Conservation (phyloP, 2,797 vertebrate genomes). For the Denticeps clupeoides region DNA sequence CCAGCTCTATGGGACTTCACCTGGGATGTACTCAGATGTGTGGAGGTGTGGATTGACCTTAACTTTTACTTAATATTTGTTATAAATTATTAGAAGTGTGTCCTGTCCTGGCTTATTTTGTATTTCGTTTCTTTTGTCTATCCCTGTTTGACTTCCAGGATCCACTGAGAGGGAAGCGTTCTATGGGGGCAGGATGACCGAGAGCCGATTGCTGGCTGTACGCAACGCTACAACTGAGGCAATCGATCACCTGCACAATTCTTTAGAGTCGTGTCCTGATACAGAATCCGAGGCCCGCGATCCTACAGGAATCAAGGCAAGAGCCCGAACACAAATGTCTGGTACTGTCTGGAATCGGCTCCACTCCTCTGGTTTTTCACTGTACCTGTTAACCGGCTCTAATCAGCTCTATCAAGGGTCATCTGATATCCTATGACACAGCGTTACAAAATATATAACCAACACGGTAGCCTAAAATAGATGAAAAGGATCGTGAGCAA, state of each 20-base stretch:
- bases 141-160: conserved; percentile 31
- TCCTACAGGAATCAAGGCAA: conserved; percentile 75
- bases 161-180: conserved; percentile 41
- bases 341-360: too few relatives aligned
- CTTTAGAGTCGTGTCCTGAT: conserved; percentile 72
- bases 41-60: conserved; percentile 48
- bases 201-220: conserved; percentile 52
- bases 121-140: neutral
- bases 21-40: conserved; percentile 35
- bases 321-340: too few relatives aligned
- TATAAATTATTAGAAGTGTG: too few relatives aligned
- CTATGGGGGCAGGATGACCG: conserved; percentile 63
- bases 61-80: neutral
- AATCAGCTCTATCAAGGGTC: too few relatives aligned
- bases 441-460: too few relatives aligned
- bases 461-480: too few relatives aligned
- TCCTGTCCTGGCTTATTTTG: neutral
- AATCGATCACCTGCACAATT: conserved; percentile 77
- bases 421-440: too few relatives aligned
- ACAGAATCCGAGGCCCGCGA: conserved; percentile 58
- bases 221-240: conserved; percentile 67
- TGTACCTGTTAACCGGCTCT: too few relatives aligned
- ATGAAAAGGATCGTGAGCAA: too few relatives aligned
- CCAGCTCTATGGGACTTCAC: conserved; percentile 38
- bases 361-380: too few relatives aligned